Evolutionary conservation across 2,888 invertebrate species (phyloP).

Genomic region (Spilarctia lutea): DNA sequence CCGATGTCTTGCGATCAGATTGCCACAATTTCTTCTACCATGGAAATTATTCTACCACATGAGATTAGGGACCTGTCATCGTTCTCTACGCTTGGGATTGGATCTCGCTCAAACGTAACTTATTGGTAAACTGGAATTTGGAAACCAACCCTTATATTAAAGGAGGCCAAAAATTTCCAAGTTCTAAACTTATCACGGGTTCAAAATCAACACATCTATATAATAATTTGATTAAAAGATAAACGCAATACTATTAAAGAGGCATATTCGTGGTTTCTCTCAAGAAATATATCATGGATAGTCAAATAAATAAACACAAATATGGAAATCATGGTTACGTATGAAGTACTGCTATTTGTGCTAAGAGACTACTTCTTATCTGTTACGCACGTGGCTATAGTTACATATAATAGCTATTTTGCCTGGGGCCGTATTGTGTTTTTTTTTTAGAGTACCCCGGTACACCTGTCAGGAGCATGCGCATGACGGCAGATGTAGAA

Average conservation of each 20-base stretch:
- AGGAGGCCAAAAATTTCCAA: too few relatives aligned
- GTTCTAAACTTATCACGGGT: too few relatives aligned
- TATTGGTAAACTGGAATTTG: too few relatives aligned
- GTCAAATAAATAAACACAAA: not conserved
- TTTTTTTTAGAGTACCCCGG: not conserved
- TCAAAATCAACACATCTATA: not conserved
- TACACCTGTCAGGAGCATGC: conserved; percentile 62
- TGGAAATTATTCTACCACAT: too few relatives aligned
- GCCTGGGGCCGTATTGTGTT: not conserved
- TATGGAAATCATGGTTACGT: not conserved
- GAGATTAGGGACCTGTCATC: too few relatives aligned
- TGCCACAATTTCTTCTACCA: too few relatives aligned
- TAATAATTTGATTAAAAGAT: not conserved
- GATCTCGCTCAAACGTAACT: too few relatives aligned
- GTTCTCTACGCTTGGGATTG: too few relatives aligned
- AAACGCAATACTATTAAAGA: not conserved
- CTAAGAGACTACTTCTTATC: too few relatives aligned
- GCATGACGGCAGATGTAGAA: conserved; percentile 48
- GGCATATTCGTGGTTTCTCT: not conserved
- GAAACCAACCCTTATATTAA: too few relatives aligned
- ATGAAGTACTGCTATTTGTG: not conserved
- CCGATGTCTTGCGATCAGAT: too few relatives aligned
- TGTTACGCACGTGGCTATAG: not conserved
- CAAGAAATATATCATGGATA: not conserved
- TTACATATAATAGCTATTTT: conserved; percentile 18